These are phyloP conservation scores for Sorex maritimensis DNA, from an alignment of 2,797 vertebrate genomes.

Conservation along the genomic window DNA sequence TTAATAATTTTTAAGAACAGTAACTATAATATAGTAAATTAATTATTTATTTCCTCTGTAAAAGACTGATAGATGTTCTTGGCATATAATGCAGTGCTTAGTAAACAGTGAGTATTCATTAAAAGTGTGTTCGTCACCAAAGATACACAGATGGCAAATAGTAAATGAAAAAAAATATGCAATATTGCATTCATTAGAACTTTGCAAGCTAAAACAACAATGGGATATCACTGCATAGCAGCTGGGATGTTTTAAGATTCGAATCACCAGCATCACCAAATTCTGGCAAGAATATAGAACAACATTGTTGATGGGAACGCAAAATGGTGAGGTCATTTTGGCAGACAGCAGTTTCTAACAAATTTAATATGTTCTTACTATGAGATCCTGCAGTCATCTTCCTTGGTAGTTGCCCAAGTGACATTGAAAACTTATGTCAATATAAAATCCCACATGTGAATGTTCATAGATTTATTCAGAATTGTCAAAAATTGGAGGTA, in stretches of 20 bases:
- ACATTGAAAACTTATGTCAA: conserved; percentile 6
- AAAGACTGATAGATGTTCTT: conserved; percentile 34
- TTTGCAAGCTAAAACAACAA: background rate
- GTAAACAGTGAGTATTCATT: background rate
- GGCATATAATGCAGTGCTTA: background rate
- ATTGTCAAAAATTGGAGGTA: conserved; percentile 7
- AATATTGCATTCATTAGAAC: background rate
- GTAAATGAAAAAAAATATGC: background rate
- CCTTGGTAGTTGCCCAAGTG: background rate
- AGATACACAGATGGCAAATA: background rate
- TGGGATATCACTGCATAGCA: background rate
- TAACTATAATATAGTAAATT: background rate
- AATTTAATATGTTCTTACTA: background rate
- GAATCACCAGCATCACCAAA: background rate
- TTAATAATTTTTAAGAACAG: no score
- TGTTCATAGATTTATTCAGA: background rate
- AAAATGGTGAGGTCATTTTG: background rate
- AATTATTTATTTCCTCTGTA: background rate
- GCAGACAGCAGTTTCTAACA: background rate
- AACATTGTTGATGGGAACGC: background rate
- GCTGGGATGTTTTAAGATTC: background rate
- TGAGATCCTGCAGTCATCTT: background rate
- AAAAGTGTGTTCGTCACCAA: background rate
- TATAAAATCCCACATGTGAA: background rate
- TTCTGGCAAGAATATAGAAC: background rate